Conservation (phyloP, 1,140 invertebrate species). For the Dendrolimus kikuchii region DNA sequence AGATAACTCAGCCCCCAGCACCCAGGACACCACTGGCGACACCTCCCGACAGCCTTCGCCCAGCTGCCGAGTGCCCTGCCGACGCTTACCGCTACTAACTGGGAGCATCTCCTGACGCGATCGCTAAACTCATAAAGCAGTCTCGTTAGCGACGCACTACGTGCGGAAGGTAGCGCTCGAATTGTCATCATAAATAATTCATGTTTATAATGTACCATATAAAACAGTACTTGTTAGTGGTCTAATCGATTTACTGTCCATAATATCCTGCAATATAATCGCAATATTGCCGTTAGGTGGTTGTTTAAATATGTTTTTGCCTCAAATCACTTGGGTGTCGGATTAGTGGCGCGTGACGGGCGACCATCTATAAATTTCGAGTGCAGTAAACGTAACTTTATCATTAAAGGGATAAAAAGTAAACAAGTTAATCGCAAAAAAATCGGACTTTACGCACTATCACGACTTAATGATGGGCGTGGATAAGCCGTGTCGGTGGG, state of each 20-base stretch:
- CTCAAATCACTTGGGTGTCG: too few relatives aligned
- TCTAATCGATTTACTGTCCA: too few relatives aligned
- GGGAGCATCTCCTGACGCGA: constrained; percentile 19
- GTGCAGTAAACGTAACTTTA: not conserved
- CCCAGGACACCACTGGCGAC: constrained; percentile 27
- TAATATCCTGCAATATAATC: not conserved
- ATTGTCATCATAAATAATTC: not conserved
- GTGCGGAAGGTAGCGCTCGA: not conserved
- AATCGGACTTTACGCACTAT: constrained; percentile 15
- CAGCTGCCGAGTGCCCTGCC: constrained; percentile 1
- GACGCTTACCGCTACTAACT: constrained; percentile 12
- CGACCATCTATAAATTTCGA: not conserved
- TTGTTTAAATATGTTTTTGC: too few relatives aligned
- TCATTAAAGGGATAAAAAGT: not conserved
- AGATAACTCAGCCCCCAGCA: constrained; percentile 48
- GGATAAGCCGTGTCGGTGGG: constrained; percentile 7
- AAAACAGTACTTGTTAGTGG: too few relatives aligned
- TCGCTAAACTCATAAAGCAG: constrained; percentile 14
- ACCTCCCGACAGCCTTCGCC: constrained; percentile 21
- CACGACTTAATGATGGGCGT: constrained; percentile 2
- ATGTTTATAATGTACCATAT: too few relatives aligned
- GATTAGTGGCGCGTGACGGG: too few relatives aligned
- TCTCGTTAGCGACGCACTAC: constrained; percentile 10
- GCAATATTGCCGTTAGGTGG: too few relatives aligned
- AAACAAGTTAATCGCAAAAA: not conserved